These are phyloP conservation scores for Aptenodytes forsteri DNA, from an alignment of 2,113 vertebrate genomes.

Conservation along the genomic window DNA sequence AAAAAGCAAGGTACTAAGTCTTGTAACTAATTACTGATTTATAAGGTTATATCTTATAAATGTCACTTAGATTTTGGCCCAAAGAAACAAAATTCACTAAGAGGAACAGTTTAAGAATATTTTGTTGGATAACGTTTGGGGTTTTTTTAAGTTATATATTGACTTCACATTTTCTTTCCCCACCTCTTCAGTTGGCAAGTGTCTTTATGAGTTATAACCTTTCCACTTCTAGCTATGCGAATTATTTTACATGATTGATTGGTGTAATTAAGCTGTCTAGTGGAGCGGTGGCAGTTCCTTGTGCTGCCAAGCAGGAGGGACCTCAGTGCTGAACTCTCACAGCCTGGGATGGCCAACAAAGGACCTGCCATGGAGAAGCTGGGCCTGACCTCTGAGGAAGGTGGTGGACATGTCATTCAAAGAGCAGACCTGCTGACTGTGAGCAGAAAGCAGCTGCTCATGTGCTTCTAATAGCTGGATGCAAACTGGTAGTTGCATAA, in stretches of 20 bases:
- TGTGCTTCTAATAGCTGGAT: neutral
- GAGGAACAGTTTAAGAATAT: neutral
- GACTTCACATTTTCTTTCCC: neutral
- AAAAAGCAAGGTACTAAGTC: neutral
- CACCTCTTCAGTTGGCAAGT: neutral
- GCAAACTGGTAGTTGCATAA: neutral
- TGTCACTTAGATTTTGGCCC: neutral
- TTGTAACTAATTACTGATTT: neutral
- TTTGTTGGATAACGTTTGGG: neutral
- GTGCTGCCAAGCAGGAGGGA: neutral
- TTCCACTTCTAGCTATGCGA: neutral
- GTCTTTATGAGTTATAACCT: conserved; percentile 6
- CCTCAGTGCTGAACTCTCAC: conserved; percentile 5
- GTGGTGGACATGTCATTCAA: neutral
- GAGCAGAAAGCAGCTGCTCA: neutral
- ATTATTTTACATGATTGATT: conserved; percentile 44
- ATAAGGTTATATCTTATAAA: neutral
- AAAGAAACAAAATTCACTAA: neutral
- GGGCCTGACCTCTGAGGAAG: neutral
- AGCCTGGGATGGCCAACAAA: neutral
- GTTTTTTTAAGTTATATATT: neutral
- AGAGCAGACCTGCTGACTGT: neutral
- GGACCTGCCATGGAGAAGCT: neutral
- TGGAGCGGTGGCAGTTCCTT: neutral
- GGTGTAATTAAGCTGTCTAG: conserved; percentile 33